Base-by-base conservation (phyloP, 2,797 vertebrate species). In the Coranthus polyacanthus region DNA sequence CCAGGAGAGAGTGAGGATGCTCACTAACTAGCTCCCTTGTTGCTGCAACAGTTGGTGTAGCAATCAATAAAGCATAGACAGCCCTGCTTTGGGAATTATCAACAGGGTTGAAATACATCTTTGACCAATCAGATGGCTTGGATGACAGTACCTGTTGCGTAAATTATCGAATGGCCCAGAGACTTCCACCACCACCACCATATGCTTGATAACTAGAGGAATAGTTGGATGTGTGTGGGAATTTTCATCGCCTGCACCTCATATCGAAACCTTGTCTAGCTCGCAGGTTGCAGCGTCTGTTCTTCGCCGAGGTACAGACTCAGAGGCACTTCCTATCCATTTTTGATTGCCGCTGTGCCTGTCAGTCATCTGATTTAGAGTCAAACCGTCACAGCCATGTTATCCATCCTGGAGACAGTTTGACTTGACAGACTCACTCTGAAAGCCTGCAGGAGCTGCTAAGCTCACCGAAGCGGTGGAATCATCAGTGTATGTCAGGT, bases 21-120 rank as follows among this genome's bases (percentile, higher is more conserved):
- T 73, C 62, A 9, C 85, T 90, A 92, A 92, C 89, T 90, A 90
- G 85, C 70, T 90, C 90, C 90, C 90, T 79, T 62, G 88, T 65
- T 36, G 66, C 54, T 17, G 49, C 76, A 86, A 85, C 85, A 87
- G 89, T 92, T 89, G 85, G 69, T 56, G 62, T 66, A 74, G 80
- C 69, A 59, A 89, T 92, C 84, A 87, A 88, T 90, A 88, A 87
- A 80, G 78, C 84, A 80, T 67, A 59, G 50, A 68, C 70, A 47
- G 66, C 53, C 45, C 46, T 62, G 83, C 70, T 76, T 3, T 54
- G 87, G 81, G 86, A 85, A 67, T 87, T 69, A 79, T 74, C 66
- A 69, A 60, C 65, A 16, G 15, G 32, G 42, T 62, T 56, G 68
- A 50, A 65, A 72, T 52, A 47, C 13, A 60, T 85, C 45, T 70